These are phyloP conservation scores for Tapirus terrestris DNA, from an alignment of 2,113 vertebrate species.

Conservation along the genomic window DNA sequence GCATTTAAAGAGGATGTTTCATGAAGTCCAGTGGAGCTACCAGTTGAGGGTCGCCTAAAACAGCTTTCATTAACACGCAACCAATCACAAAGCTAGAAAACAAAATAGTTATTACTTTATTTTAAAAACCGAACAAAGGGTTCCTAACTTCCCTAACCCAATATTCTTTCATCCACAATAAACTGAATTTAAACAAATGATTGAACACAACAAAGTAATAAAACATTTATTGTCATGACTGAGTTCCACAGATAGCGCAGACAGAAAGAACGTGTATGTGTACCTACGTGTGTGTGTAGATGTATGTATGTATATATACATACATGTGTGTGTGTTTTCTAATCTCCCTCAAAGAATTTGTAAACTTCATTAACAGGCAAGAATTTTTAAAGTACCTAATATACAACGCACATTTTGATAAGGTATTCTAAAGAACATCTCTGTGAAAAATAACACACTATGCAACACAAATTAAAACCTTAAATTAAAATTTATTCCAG, in stretches of 20 bases:
- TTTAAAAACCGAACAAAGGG: conserved; percentile 7
- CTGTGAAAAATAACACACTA: conserved; percentile 1
- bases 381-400: not conserved
- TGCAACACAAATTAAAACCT: not conserved
- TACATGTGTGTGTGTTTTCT: not conserved
- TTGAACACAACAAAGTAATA: not conserved
- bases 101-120: not conserved
- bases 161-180: not conserved
- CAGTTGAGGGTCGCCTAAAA: conserved; percentile 83
- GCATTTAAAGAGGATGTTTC: conserved; percentile 72
- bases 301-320: too few species aligned
- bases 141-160: not conserved
- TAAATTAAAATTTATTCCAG: not conserved
- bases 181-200: not conserved
- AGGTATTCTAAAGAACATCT: not conserved
- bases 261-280: not conserved
- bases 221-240: not conserved
- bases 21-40: not conserved
- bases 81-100: conserved; percentile 92
- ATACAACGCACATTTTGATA: not conserved
- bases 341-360: not conserved
- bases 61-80: conserved; percentile 86
- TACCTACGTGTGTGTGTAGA: too few species aligned
- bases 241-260: not conserved
- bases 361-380: not conserved